Conservation (phyloP, 2,888 invertebrate genomes). For the Hedya salicella region DNA sequence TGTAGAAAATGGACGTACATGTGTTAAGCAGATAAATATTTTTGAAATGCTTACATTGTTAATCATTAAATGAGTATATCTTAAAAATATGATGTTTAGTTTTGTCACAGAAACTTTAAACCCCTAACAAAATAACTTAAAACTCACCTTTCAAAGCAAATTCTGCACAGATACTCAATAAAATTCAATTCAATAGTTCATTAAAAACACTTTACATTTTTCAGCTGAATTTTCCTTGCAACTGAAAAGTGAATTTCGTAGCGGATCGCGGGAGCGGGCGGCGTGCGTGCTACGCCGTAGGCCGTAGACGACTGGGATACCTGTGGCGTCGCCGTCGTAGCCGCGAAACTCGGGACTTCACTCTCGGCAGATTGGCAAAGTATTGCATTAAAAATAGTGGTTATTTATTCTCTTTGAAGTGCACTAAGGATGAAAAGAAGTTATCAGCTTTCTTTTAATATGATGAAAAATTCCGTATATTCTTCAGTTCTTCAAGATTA, state of each 20-base stretch:
- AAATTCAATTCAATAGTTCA: background rate
- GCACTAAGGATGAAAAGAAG: too few species aligned
- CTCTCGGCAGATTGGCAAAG: too few species aligned
- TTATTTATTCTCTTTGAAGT: too few species aligned
- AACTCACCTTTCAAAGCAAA: background rate
- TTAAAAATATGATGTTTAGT: too few species aligned
- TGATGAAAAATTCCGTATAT: too few species aligned
- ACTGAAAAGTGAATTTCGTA: background rate
- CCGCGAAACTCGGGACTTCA: slow-evolving; percentile 46
- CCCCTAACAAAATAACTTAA: background rate
- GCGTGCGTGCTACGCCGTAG: slow-evolving; percentile 67
- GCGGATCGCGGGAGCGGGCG: slow-evolving; percentile 37
- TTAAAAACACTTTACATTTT: slow-evolving; percentile 16
- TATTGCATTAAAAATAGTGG: too few species aligned
- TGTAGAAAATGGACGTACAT: too few species aligned
- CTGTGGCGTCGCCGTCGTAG: slow-evolving; percentile 56
- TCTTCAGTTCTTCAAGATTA: too few species aligned
- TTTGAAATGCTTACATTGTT: too few species aligned
- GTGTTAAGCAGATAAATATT: too few species aligned
- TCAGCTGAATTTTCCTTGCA: background rate
- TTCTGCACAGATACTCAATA: background rate
- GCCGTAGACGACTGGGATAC: slow-evolving; percentile 63
- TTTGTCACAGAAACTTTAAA: background rate
- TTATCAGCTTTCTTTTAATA: too few species aligned
- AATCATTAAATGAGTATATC: too few species aligned